Percentiles rank a stretch among this genome's conserved stretches.
phyloP scores from a whole-genome alignment of 2,113 vertebrate genomes.

The Chamaetylas fuelleborni region DNA sequence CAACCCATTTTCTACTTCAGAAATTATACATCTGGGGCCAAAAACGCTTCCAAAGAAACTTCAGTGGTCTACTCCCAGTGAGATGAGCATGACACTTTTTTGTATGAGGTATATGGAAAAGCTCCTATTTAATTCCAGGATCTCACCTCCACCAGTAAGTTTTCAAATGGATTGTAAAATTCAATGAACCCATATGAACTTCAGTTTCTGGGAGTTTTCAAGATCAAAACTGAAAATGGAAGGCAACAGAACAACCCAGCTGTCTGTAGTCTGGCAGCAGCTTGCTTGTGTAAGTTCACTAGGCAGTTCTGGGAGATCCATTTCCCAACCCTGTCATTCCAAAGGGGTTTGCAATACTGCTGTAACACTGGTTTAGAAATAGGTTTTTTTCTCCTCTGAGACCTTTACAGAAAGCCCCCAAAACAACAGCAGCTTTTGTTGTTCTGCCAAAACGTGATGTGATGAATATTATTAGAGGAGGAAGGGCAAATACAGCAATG shows the following conservation, averaged over 20 bases:
- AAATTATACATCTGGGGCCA: neutral
- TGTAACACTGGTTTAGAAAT: neutral
- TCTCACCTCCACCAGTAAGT: neutral
- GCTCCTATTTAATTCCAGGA: neutral
- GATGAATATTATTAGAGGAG: neutral
- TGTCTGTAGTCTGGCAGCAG: conserved; percentile 5
- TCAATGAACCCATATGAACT: neutral
- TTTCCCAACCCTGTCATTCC: neutral
- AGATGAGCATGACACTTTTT: neutral
- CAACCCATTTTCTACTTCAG: neutral
- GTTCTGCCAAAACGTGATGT: conserved; percentile 22
- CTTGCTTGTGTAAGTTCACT: neutral
- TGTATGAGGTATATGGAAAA: neutral
- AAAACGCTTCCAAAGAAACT: neutral
- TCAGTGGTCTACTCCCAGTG: neutral
- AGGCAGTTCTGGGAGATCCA: neutral
- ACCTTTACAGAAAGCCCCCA: neutral
- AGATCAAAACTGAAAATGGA: neutral
- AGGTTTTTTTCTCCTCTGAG: neutral
- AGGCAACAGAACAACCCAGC: neutral
- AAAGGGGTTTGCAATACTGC: conserved; percentile 21
- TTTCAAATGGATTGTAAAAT: neutral
- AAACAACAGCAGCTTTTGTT: conserved; percentile 23
- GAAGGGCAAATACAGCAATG: conserved; percentile 12
- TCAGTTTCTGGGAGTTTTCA: neutral